Evolutionary conservation across 2,797 vertebrate genomes (phyloP).

Genomic region (Falco rusticolus): DNA sequence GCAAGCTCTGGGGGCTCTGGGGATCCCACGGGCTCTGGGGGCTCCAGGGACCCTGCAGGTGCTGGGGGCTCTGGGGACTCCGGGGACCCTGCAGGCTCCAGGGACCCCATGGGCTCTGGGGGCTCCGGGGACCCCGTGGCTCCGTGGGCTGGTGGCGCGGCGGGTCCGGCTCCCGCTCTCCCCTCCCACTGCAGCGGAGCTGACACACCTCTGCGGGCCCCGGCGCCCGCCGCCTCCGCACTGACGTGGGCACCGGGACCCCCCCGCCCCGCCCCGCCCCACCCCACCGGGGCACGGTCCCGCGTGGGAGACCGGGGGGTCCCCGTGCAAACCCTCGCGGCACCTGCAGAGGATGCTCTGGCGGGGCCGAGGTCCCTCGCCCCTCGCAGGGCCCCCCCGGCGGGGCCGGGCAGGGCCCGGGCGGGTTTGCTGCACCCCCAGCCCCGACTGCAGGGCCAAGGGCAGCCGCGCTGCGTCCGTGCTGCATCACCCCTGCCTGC

Average conservation of each 20-base stretch:
- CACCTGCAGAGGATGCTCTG: not conserved
- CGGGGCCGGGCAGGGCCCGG: too few species aligned
- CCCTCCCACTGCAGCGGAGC: conserved; percentile 69
- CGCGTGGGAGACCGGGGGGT: not conserved
- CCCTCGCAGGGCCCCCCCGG: too few species aligned
- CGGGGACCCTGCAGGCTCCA: not conserved
- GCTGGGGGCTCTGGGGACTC: not conserved
- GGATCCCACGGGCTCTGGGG: not conserved
- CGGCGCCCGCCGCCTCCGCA: conserved; percentile 13
- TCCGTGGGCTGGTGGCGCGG: not conserved
- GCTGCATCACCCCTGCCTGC: not conserved
- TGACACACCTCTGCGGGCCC: conserved; percentile 69
- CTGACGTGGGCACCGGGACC: conserved; percentile 6
- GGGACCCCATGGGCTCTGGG: not conserved
- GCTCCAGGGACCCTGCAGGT: not conserved
- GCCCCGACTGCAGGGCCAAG: not conserved
- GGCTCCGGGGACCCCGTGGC: not conserved
- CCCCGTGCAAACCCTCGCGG: not conserved
- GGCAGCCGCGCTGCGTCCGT: not conserved
- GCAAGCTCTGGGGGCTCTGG: not conserved
- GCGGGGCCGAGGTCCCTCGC: not conserved
- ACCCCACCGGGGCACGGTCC: not conserved
- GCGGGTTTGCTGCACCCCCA: not conserved
- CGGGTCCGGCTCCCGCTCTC: not conserved
- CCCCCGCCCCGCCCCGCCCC: not conserved